Conservation (phyloP, 2,797 vertebrate genomes). For the Platalea minor region DNA sequence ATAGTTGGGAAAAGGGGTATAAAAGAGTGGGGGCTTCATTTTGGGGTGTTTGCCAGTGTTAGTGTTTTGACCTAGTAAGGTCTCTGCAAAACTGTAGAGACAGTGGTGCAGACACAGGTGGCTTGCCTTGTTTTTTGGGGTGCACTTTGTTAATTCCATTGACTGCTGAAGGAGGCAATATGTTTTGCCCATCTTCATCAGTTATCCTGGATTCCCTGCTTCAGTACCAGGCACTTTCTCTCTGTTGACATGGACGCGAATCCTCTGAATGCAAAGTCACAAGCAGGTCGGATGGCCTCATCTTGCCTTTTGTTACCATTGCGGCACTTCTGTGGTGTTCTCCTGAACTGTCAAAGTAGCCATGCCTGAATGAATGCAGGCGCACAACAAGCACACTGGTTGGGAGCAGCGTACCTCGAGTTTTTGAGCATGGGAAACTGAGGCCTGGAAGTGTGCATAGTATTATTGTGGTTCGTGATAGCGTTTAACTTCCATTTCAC, state of each 20-base stretch:
- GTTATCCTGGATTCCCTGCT: background rate
- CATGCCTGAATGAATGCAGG: background rate
- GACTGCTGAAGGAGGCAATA: background rate
- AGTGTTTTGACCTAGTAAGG: background rate
- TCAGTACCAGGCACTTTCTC: background rate
- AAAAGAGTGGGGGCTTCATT: background rate
- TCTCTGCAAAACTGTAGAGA: background rate
- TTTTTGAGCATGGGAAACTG: background rate
- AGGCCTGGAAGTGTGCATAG: background rate
- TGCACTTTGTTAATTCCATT: background rate
- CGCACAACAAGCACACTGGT: background rate
- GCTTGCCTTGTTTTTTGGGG: background rate
- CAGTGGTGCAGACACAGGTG: background rate
- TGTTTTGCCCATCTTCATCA: background rate
- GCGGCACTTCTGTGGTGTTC: background rate
- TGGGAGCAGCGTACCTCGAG: background rate
- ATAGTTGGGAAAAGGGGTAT: background rate
- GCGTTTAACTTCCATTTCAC: background rate
- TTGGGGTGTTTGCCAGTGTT: background rate
- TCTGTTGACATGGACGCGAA: background rate
- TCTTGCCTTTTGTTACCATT: background rate
- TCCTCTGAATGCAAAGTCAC: background rate
- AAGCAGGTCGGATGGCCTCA: background rate
- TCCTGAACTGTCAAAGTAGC: background rate
- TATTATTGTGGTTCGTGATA: background rate